Percentiles rank a stretch among this genome's conserved stretches.
Evolutionary conservation across 2,888 invertebrate species (phyloP).

Genomic region (Salticus scenicus): DNA sequence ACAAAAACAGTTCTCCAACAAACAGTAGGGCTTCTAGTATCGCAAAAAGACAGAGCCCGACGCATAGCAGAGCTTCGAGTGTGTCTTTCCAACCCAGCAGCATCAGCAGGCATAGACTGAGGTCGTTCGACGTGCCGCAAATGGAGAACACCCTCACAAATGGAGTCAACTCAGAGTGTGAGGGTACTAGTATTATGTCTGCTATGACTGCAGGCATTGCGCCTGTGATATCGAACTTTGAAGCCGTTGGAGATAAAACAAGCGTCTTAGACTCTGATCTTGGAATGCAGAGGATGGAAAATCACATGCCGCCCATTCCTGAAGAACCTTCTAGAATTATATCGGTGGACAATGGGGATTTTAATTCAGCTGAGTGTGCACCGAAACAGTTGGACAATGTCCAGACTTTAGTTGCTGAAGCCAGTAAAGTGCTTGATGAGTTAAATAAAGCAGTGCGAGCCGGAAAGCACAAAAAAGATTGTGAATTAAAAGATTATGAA

Average conservation of each 20-base stretch:
- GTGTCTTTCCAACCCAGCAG: constrained; percentile 53
- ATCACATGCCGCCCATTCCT: constrained; percentile 62
- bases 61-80: constrained; percentile 58
- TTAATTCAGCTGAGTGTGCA: neutral
- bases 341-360: constrained; percentile 25
- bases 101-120: constrained; percentile 40
- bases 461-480: constrained; percentile 37
- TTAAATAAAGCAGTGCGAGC: constrained; percentile 30
- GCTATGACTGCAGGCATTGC: constrained; percentile 47
- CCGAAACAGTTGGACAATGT: constrained; percentile 40
- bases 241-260: neutral
- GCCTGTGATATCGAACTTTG: constrained; percentile 42
- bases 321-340: constrained; percentile 54
- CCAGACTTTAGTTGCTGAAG: constrained; percentile 50
- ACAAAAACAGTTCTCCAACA: constrained; percentile 16
- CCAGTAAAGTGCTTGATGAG: constrained; percentile 63
- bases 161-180: constrained; percentile 23
- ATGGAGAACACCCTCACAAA: constrained; percentile 21
- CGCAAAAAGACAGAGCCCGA: constrained; percentile 12
- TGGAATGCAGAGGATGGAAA: neutral
- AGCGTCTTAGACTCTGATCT: neutral
- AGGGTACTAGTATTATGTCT: constrained; percentile 15
- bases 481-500: constrained; percentile 55
- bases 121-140: constrained; percentile 50
- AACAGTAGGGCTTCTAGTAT: constrained; percentile 48